Base-by-base conservation (phyloP, 2,888 invertebrate species). In the Craniophora ligustri region DNA sequence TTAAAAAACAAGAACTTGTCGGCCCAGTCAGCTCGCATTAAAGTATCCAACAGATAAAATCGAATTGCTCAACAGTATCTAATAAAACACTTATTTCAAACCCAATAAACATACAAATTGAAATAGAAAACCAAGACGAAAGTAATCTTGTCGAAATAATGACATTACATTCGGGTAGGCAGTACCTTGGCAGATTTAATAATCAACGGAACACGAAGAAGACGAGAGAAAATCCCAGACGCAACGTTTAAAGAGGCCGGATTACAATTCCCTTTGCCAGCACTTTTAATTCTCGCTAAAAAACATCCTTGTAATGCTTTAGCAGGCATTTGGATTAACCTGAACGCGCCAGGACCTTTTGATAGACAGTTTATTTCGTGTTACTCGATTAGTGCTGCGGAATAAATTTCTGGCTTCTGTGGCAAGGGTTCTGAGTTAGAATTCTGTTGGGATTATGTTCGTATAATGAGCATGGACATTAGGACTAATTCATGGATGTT, bases 61-160 rank as follows among this genome's bases (percentile, higher is more conserved):
- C 7, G 5, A 6, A 31, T 26, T 11, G 0, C 5, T 39, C 14
- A 39, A 47, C 32, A 31, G 21, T 11, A 48, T 45, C 21, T 11
- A 53, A 54, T 60, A 59, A 60, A 58, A 54, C 34, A 39, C 35
- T 53, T 50, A 44, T 51, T 64, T 65, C 41, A 40, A 44, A 38
- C 50, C 47, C 40, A 56, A 66, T 66, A 56, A 68, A 66, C 42
- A 63, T 63, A 30, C 54, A 60, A 65, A 56, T 48, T 50, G 18
- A 38, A 48, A 26, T 34, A 10, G 11, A 56, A 72, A 56, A 63
- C 44, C 49, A 48, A 50, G 48, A 23, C 11, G 18, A 39, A 42
- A 30, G 40, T 44, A 56, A 48, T 49, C 28, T 42, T 18, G n/a
- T n/a, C 10, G 26, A 59, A 50, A 54, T 69, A 64, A 69, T 48